Percentiles rank a stretch among this genome's conserved stretches.
Evolutionary conservation across 2,797 vertebrate species (phyloP).

Genomic region (Halcyon smyrnensis): DNA sequence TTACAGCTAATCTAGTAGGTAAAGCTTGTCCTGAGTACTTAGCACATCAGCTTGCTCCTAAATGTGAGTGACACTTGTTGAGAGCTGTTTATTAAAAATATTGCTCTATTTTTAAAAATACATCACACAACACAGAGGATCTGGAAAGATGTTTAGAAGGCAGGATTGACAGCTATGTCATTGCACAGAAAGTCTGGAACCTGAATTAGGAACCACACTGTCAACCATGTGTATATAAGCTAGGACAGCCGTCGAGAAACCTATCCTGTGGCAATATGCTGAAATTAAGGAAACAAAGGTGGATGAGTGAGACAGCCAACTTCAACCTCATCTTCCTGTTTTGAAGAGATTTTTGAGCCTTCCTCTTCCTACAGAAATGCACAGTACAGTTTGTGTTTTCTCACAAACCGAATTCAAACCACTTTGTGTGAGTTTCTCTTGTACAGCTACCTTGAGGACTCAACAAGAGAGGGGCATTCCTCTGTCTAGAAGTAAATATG

Average conservation of each 20-base stretch:
- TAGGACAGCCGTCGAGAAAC: not conserved
- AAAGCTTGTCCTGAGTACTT: conserved; percentile 21
- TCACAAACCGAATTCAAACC: not conserved
- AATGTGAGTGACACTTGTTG: not conserved
- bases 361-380: not conserved
- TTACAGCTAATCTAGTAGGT: conserved; percentile 9
- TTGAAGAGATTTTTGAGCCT: not conserved
- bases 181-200: conserved; percentile 7
- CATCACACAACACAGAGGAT: conserved; percentile 24
- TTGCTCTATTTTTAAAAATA: not conserved
- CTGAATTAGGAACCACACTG: not conserved
- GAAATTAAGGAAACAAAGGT: conserved; percentile 18
- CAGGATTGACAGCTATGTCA: not conserved
- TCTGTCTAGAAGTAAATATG: not conserved
- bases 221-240: not conserved
- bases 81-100: conserved; percentile 48
- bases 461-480: not conserved
- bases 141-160: conserved; percentile 42
- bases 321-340: not conserved
- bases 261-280: not conserved
- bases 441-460: not conserved
- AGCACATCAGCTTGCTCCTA: conserved; percentile 8
- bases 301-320: not conserved
- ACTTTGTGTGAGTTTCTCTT: not conserved
- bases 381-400: not conserved